These are phyloP conservation scores for Cataglyphis albicans DNA, from an alignment of 2,888 invertebrate genomes.

Conservation along the genomic window DNA sequence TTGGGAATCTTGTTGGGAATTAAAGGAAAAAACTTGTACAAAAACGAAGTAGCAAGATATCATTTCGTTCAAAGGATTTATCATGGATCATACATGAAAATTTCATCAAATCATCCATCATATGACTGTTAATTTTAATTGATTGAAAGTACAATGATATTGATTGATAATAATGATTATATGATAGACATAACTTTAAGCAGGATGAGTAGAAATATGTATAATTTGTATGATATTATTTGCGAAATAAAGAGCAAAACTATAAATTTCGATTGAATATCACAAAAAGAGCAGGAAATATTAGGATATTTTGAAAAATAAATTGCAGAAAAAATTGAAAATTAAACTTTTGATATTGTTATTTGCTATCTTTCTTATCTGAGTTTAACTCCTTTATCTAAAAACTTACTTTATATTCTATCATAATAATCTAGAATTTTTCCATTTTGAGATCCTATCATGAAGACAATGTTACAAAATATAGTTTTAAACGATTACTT, in stretches of 20 bases:
- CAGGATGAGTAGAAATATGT: constrained; percentile 57
- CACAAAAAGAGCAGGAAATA: neutral
- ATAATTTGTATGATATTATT: constrained; percentile 55
- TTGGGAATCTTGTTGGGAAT: constrained; percentile 93
- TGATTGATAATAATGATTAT: neutral
- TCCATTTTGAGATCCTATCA: neutral
- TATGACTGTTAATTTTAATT: neutral
- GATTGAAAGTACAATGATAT: constrained; percentile 20
- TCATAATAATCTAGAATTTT: neutral
- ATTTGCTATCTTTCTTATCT: neutral
- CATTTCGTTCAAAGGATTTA: constrained; percentile 11
- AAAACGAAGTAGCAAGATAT: constrained; percentile 60
- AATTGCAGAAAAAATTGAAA: neutral
- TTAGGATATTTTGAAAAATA: constrained; percentile 17
- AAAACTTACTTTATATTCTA: neutral
- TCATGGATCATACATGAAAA: constrained; percentile 6
- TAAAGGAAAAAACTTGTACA: constrained; percentile 87
- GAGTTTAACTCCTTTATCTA: neutral
- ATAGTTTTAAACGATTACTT: no score
- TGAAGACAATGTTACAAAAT: neutral
- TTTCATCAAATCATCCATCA: neutral
- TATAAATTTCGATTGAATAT: neutral
- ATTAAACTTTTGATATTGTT: neutral
- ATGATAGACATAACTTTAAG: neutral
- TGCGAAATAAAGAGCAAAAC: neutral